Percentiles rank a stretch among this genome's conserved stretches.
These are phyloP conservation scores for Pangasius mekongensis DNA, from an alignment of 2,797 vertebrate genomes.

Conservation along the genomic window DNA sequence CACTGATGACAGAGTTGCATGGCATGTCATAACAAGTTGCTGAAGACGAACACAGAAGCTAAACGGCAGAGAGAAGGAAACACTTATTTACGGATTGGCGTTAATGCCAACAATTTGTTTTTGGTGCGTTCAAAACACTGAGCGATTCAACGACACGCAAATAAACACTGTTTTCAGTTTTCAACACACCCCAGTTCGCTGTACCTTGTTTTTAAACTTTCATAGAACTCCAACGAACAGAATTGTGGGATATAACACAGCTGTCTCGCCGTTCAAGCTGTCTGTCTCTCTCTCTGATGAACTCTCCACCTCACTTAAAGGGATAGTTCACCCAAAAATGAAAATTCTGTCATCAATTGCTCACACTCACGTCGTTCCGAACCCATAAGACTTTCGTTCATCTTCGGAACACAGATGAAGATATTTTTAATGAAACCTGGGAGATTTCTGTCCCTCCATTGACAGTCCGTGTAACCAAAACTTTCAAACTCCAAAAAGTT, in stretches of 20 bases:
- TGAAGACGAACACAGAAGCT: conserved; percentile 28
- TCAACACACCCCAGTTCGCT: not conserved
- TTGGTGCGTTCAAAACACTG: not conserved
- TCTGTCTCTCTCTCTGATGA: not conserved
- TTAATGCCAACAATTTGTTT: conserved; percentile 65
- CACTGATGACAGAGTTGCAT: conserved; percentile 53
- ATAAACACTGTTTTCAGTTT: not conserved
- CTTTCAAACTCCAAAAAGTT: too few relatives aligned
- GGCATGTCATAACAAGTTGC: conserved; percentile 72
- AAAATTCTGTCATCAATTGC: too few relatives aligned
- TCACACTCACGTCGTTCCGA: too few relatives aligned
- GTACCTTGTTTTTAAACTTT: not conserved
- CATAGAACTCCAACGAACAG: not conserved
- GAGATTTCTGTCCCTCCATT: too few relatives aligned
- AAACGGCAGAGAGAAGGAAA: not conserved
- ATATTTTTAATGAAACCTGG: too few relatives aligned
- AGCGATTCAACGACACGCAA: not conserved
- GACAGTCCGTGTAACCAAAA: too few relatives aligned
- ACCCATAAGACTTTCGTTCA: too few relatives aligned
- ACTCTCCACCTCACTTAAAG: not conserved
- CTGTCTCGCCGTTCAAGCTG: not conserved
- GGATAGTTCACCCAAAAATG: too few relatives aligned
- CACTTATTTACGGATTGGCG: conserved; percentile 51
- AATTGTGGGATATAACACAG: not conserved
- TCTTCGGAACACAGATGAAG: too few relatives aligned